Evolutionary conservation across 2,797 vertebrate species (phyloP).

Genomic region (Acanthornis magna): DNA sequence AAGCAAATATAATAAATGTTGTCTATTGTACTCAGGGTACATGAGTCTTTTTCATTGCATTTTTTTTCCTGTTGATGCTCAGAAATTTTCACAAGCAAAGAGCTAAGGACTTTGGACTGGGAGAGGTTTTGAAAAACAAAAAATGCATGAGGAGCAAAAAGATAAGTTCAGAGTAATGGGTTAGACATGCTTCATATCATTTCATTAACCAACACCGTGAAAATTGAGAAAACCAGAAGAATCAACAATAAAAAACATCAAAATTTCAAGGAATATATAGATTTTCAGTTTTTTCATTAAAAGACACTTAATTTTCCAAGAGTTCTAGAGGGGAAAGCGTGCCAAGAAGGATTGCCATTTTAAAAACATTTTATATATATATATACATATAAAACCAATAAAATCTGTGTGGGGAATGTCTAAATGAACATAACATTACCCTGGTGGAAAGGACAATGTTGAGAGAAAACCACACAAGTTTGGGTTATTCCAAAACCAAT

Average conservation of each 20-base stretch:
- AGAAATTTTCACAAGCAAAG: neutral
- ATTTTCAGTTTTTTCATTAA: neutral
- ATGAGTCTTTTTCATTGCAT: neutral
- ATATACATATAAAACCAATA: neutral
- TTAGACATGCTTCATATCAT: rapidly evolving
- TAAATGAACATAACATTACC: neutral
- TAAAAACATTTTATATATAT: neutral
- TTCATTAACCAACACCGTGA: neutral
- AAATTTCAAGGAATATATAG: neutral
- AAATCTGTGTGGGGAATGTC: neutral
- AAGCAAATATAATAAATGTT: neutral
- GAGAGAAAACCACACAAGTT: neutral
- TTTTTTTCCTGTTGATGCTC: neutral
- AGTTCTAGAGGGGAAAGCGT: neutral
- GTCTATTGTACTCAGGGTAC: neutral
- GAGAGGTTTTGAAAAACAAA: neutral
- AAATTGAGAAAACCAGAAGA: neutral
- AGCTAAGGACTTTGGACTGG: neutral
- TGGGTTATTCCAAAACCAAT: neutral
- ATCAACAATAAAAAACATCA: neutral
- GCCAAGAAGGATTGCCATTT: neutral
- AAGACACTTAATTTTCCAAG: neutral
- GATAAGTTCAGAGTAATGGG: neutral
- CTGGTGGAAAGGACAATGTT: neutral
- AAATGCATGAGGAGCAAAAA: neutral